Base-by-base conservation (phyloP, 2,888 invertebrate species). In the Taenaris catops region DNA sequence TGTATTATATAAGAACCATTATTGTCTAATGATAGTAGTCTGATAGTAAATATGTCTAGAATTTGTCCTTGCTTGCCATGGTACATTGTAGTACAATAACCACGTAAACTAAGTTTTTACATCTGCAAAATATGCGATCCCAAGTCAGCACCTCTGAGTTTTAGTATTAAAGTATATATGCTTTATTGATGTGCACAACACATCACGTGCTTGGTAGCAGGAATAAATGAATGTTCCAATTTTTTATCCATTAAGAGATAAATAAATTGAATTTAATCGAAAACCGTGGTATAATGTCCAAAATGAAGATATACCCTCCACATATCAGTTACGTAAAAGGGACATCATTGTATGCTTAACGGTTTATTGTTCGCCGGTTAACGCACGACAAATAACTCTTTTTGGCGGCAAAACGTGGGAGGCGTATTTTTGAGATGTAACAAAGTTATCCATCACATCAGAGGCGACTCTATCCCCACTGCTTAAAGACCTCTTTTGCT, bases 321-420 rank as follows among this genome's bases (percentile, higher is more conserved):
- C 36, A 38, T 41, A 49, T 50, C 41, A 37, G 51, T 51, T 51
- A 48, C 49, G 49, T 43, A 53, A 53, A 53, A 53, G 45, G 55
- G 55, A 49, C 53, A 55, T 47, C 53, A 53, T 58, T 66, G 71
- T 73, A 51, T 63, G 55, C 55, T 65, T 79, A 83, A 83, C 83
- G 79, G 83, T 76, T 62, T 58, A 70, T 73, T 72, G 72, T 74
- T 70, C 53, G 56, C 56, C 53, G 55, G 58, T 64, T 67, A 73
- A 71, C 60, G 68, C 64, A 67, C 56, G 60, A 71, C 76, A 79
- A 79, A 78, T 74, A 73, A 66, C 56, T 57, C 67, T 66, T 60
- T 70, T 72, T 63, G 65, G 63, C 62, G 58, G 59, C 54, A 51
- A 56, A 63, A 69, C 61, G 70, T 72, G 65, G 63, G 68, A 57